phyloP scores from a whole-genome alignment of 2,113 vertebrate species.

The Echinops telfairi region DNA sequence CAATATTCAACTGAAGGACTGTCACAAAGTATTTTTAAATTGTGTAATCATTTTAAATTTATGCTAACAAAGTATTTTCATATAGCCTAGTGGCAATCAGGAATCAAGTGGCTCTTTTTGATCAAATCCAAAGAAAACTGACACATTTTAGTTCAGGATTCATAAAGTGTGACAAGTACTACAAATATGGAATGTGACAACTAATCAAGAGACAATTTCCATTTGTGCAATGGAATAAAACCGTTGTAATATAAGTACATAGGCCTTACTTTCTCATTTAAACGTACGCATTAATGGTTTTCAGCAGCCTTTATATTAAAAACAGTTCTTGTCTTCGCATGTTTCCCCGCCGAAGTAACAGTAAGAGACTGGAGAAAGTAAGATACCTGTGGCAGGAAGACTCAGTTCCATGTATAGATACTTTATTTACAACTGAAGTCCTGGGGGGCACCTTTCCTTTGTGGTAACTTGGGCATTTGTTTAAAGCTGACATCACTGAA shows the following conservation, averaged over 20 bases:
- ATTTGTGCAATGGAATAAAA: neutral
- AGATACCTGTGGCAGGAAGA: neutral
- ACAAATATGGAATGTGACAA: slow-evolving; percentile 11
- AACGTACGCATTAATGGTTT: neutral
- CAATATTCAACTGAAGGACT: neutral
- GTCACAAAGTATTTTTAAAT: neutral
- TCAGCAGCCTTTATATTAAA: slow-evolving; percentile 6
- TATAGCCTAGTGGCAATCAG: neutral
- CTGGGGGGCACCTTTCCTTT: neutral
- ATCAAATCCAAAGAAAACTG: slow-evolving; percentile 22
- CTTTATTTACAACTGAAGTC: neutral
- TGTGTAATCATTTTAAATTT: slow-evolving; percentile 10
- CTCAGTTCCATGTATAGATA: neutral
- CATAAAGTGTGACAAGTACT: slow-evolving; percentile 15
- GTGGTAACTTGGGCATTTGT: neutral
- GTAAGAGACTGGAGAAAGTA: neutral
- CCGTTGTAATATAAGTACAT: neutral
- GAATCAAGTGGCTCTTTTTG: slow-evolving; percentile 25
- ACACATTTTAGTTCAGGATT: neutral
- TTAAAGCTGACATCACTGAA: neutral
- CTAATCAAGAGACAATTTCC: neutral
- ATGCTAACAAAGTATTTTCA: slow-evolving; percentile 7
- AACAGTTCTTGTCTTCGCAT: neutral
- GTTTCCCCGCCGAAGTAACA: neutral
- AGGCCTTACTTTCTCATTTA: neutral